These are phyloP conservation scores for Chondrilla cf. caribensis DNA, from an alignment of 37 sponge, comb jelly and placozoan species.

Conservation along the genomic window DNA sequence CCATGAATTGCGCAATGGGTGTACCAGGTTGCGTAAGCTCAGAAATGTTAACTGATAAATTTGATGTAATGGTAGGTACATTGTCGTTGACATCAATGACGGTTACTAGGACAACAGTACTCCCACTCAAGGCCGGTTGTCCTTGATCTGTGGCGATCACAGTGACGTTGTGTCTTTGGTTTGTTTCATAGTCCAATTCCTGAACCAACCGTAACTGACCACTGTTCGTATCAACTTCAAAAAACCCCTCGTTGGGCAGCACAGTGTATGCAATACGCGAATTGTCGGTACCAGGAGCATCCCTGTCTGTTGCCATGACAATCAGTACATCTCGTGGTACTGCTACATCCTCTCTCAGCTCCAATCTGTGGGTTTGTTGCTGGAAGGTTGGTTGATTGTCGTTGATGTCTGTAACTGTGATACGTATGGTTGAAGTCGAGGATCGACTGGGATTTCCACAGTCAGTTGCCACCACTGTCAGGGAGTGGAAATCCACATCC, in stretches of 20 bases:
- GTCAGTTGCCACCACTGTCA: neutral
- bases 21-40: constrained; percentile 38
- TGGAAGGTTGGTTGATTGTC: constrained; percentile 32
- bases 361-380: neutral
- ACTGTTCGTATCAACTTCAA: constrained; percentile 21
- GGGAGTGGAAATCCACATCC: neutral
- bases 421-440: neutral
- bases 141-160: constrained; percentile 47
- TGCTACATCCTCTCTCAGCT: constrained; percentile 4
- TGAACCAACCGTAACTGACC: constrained; percentile 26
- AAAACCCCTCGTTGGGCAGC: constrained; percentile 3
- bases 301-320: constrained; percentile 52
- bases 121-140: neutral
- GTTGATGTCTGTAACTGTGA: constrained; percentile 34
- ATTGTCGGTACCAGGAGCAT: constrained; percentile 20
- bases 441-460: neutral
- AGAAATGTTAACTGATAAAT: constrained; percentile 31
- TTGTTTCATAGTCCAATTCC: constrained; percentile 40
- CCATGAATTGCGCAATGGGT: constrained; percentile 27
- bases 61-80: constrained; percentile 42
- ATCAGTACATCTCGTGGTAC: neutral
- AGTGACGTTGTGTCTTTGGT: constrained; percentile 28
- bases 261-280: constrained; percentile 7
- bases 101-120: constrained; percentile 32
- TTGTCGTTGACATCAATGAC: constrained; percentile 77